phyloP scores from a whole-genome alignment of 2,113 vertebrate species.

The Columbina picui region DNA sequence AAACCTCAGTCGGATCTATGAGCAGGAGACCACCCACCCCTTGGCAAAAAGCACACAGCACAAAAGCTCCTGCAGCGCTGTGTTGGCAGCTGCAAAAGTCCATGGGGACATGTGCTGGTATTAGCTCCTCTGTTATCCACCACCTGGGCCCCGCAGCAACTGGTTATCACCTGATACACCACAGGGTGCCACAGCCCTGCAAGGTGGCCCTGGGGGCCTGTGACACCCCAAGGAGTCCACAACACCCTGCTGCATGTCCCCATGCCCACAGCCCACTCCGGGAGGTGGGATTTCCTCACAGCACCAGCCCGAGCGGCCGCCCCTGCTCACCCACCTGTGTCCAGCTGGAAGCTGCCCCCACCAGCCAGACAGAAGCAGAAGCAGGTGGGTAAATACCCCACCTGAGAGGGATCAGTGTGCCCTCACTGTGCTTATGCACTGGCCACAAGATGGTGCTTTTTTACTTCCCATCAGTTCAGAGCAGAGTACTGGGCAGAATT shows the following conservation, averaged over 20 bases:
- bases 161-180: background rate
- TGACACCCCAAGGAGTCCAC: background rate
- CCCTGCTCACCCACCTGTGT: background rate
- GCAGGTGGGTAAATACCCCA: too few relatives aligned
- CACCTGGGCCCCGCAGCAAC: background rate
- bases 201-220: background rate
- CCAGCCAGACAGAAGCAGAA: background rate
- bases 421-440: background rate
- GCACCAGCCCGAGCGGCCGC: background rate
- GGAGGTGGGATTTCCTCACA: background rate
- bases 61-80: background rate
- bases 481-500: background rate
- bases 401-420: too few relatives aligned
- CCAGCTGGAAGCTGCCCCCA: background rate
- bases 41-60: background rate
- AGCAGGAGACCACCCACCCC: background rate
- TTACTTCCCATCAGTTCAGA: background rate
- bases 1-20: background rate
- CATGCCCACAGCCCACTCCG: rapidly evolving
- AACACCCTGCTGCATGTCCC: background rate
- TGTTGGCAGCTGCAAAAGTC: background rate
- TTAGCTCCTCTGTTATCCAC: background rate
- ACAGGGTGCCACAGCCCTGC: background rate
- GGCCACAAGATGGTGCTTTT: background rate
- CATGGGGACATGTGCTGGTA: background rate